Evolutionary conservation across 2,888 invertebrate genomes (phyloP), one percentile per base, ranked within the genome.

Genomic region (Megastigmus dorsalis): DNA sequence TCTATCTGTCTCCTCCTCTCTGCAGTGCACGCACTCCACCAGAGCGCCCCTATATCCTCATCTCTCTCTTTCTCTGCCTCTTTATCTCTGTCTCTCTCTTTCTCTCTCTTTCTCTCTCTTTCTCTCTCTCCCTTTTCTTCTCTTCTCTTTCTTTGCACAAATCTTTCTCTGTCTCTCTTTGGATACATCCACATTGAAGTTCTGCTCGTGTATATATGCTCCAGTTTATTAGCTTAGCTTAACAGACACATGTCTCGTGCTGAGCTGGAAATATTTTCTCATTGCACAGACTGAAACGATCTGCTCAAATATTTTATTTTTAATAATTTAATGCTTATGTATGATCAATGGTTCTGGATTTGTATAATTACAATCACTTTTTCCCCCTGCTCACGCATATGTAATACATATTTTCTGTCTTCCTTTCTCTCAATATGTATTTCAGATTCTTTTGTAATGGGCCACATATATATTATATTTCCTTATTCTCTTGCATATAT

Each of bases 171-270:
- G 6, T 52, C 65, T 52, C 52, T 52, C 66, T 28, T 1, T 26
- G 3, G n/a, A 18, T 26, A 50, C 5, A n/a, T 41, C n/a, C n/a
- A 38, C 6, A 26, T 65, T 52, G 1, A 26, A 65, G 65, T 6
- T 33, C 38, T 62, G 55, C 33, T 55, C 43, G n/a, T 66, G 10
- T 54, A 13, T 33, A 20, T 43, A 23, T 55, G 30, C n/a, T 3
- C 5, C 23, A 9, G 9, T 41, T 13, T n/a, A 5, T 13, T 13
- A 2, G 2, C 18, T 45, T 18, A 18, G 3, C 18, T 41, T 5
- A 41, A 7, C 13, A 41, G 9, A n/a, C n/a, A 41, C 3, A 10
- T 4, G 2, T 23, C 23, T 23, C 48, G 7, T 48, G 48, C 26
- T n/a, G n/a, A n/a, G n/a, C n/a, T n/a, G n/a, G n/a, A n/a, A n/a